Conservation (phyloP, 2,113 vertebrate species). For the Sardina pilchardus region DNA sequence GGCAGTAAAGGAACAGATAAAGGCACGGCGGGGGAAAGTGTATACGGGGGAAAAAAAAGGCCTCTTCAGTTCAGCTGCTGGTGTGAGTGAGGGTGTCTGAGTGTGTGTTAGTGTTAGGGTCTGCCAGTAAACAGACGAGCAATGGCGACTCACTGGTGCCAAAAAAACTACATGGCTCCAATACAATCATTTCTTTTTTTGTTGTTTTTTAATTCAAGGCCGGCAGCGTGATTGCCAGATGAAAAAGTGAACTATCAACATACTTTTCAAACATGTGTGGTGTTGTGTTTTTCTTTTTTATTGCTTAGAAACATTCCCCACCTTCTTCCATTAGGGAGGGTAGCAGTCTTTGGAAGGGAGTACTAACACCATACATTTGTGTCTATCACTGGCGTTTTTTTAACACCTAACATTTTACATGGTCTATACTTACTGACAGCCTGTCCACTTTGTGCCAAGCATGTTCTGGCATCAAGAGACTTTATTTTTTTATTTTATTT, state of each 20-base stretch:
- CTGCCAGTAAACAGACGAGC: not conserved
- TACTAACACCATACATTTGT: conserved; percentile 32
- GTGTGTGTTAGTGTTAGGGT: not conserved
- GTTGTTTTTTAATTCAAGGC: not conserved
- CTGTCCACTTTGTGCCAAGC: conserved; percentile 28
- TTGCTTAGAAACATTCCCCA: not conserved
- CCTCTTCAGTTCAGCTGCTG: no score
- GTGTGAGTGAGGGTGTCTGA: not conserved
- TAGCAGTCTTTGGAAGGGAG: conserved; percentile 3
- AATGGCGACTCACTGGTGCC: not conserved
- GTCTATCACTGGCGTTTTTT: conserved; percentile 35
- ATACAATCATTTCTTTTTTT: not conserved
- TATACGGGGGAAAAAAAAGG: not conserved
- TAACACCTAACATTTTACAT: conserved; percentile 22
- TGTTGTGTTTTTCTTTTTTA: not conserved
- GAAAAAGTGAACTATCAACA: not conserved
- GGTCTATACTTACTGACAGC: conserved; percentile 32
- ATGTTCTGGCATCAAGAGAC: conserved; percentile 28
- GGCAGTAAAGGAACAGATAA: not conserved
- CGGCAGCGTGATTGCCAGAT: not conserved
- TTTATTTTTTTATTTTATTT: conserved; percentile 3
- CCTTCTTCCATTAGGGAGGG: conserved; percentile 15
- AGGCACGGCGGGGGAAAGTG: not conserved
- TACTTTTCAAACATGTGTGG: not conserved
- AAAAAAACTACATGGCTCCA: not conserved